phyloP scores from a whole-genome alignment of 2,888 invertebrate species.

The Aphodius granarius region DNA sequence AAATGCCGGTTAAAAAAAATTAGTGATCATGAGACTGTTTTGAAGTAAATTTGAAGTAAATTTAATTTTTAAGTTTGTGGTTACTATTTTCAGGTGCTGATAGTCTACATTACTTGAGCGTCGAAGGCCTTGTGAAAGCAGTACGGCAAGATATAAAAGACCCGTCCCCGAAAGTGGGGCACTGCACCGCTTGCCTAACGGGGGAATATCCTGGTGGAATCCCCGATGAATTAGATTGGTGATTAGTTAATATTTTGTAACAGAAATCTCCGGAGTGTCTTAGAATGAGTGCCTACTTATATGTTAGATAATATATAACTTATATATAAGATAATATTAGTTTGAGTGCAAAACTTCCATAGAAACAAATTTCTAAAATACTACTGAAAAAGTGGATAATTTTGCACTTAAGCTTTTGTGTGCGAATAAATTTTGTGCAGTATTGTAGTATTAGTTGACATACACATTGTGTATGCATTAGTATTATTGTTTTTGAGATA shows the following conservation, averaged over 20 bases:
- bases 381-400: too few species aligned
- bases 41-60: neutral
- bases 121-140: constrained; percentile 88
- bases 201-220: constrained; percentile 88
- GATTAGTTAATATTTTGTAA: constrained; percentile 16
- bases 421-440: neutral
- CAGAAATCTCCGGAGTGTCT: neutral
- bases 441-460: neutral
- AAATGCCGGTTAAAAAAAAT: neutral
- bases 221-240: constrained; percentile 64
- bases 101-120: constrained; percentile 88
- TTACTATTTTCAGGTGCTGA: constrained; percentile 82
- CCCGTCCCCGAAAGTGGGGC: constrained; percentile 73
- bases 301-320: neutral
- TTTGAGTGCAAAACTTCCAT: too few species aligned
- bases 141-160: constrained; percentile 76
- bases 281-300: neutral
- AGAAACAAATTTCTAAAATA: too few species aligned
- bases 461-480: neutral
- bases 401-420: too few species aligned
- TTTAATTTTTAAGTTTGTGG: constrained; percentile 27
- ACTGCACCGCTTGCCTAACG: constrained; percentile 95
- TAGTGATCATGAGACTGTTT: too few species aligned
- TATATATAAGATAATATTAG: too few species aligned
- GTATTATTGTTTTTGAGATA: neutral